Evolutionary conservation across 2,113 vertebrate genomes (phyloP), one percentile per base, ranked within the genome.

Genomic region (Alosa alosa): DNA sequence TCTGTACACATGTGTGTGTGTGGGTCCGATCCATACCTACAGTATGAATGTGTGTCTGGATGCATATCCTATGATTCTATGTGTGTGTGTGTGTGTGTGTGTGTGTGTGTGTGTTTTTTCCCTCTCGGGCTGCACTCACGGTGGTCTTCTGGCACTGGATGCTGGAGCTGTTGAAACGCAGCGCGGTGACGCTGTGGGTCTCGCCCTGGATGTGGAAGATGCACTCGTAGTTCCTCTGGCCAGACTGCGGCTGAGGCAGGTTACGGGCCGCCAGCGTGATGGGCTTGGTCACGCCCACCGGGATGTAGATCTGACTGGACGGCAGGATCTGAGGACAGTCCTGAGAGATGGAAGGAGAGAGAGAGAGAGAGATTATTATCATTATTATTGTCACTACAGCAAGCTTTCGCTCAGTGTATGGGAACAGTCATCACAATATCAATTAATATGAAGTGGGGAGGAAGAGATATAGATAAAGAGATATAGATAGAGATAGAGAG

Each of bases 131-230:
- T 78, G 83, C 18, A 94, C 98, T 99, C 93, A 99, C 98, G 90
- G 96, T 96, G 86, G 96, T 98, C 92, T 98, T 99, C 95, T 99
- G 98, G 93, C 98, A 99, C 94, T 99, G 98, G 91, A 99, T 98
- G 93, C 98, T 99, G 89, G 97, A 97, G 95, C 98, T 99, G 96
- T 99, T 99, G 95, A 99, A 99, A 90, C 98, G 97, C 90, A 99
- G 95, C 0, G 98, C 98, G 0, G 97, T 98, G 84, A 99, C 97
- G 0, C 95, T 97, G 1, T 96, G 94, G 0, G 95, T 96, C 91
- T 94, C 95, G 25, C 97, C 98, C 0, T 98, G 98, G 93, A 99
- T 96, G 92, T 97, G 96, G 94, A 99, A 99, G 89, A 99, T 96
- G 52, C 98, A 99, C 94, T 99, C 98, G 0, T 99, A 99, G 87